These are phyloP conservation scores for Dendropsophus ebraccatus DNA, from an alignment of 2,113 vertebrate genomes.

Conservation along the genomic window DNA sequence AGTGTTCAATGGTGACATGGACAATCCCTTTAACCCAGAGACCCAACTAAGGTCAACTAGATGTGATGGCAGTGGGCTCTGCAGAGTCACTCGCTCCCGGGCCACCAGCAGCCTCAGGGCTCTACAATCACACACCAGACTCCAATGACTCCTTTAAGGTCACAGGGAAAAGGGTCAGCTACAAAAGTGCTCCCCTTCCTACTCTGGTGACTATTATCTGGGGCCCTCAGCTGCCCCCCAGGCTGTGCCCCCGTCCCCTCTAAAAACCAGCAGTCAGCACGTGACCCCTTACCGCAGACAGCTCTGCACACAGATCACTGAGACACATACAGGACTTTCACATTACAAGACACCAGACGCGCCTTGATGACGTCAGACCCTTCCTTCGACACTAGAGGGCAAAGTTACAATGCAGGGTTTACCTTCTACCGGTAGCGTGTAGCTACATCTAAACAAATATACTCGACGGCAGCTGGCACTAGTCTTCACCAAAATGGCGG, in stretches of 20 bases:
- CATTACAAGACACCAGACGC: not conserved
- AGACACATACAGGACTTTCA: not conserved
- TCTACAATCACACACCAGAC: not conserved
- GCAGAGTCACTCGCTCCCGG: not conserved
- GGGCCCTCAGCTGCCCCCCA: not conserved
- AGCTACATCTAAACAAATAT: too few relatives aligned
- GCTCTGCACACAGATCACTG: not conserved
- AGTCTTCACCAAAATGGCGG: not conserved
- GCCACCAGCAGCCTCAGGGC: not conserved
- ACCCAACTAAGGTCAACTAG: too few relatives aligned
- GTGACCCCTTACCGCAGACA: not conserved
- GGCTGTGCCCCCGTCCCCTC: not conserved
- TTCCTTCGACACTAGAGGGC: not conserved
- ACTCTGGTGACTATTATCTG: not conserved
- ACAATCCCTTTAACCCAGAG: not conserved
- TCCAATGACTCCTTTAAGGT: not conserved
- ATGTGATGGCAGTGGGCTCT: too few relatives aligned
- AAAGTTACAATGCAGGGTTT: too few relatives aligned
- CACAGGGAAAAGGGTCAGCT: not conserved
- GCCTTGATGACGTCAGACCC: not conserved
- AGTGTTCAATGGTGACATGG: not conserved
- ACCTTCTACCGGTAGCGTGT: too few relatives aligned
- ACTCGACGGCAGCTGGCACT: too few relatives aligned
- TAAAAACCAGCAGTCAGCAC: not conserved
- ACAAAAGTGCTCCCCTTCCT: not conserved